phyloP scores from a whole-genome alignment of 2,888 invertebrate genomes.

The Chaitophorus viminalis region DNA sequence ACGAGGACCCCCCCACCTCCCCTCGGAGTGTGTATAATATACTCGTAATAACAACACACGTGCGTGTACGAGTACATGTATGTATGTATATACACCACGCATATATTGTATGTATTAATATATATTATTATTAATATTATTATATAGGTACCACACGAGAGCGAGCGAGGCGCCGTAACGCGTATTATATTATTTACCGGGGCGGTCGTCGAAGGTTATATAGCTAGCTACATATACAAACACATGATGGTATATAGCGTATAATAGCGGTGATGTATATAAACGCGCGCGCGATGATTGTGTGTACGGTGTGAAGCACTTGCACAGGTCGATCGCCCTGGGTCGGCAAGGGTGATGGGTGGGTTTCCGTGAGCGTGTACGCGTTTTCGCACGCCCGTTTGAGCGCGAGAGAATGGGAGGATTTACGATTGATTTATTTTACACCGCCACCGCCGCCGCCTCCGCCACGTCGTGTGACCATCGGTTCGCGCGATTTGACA shows the following conservation, averaged over 20 bases:
- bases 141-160: neutral
- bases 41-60: constrained; percentile 36
- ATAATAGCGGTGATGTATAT: neutral
- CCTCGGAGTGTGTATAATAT: neutral
- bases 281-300: neutral
- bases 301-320: neutral
- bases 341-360: neutral
- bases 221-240: no score
- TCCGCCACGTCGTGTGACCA: constrained; percentile 27
- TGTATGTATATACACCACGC: neutral
- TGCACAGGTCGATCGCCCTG: neutral
- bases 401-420: neutral
- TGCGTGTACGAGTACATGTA: no score
- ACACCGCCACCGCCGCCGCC: no score
- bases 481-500: constrained; percentile 34
- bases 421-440: constrained; percentile 60
- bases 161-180: neutral
- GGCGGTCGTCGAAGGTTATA: no score
- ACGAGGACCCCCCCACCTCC: neutral
- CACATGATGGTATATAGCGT: neutral
- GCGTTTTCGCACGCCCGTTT: neutral
- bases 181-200: no score
- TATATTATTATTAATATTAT: no score
- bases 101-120: neutral
- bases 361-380: neutral